These are phyloP conservation scores for Campoletis sonorensis DNA, from an alignment of 1,140 invertebrate species.

Conservation along the genomic window DNA sequence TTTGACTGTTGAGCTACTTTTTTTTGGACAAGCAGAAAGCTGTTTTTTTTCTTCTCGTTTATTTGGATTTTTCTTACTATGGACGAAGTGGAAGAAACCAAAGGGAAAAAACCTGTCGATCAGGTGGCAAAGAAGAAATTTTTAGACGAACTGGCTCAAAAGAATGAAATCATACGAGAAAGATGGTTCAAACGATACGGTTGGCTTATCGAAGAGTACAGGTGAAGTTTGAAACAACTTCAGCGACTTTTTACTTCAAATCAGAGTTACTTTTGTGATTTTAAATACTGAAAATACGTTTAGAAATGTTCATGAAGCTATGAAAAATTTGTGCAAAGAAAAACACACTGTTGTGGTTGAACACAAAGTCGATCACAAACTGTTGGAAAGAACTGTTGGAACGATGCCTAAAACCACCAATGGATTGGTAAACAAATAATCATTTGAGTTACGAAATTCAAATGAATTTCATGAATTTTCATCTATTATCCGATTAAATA, in stretches of 20 bases:
- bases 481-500: too few species aligned
- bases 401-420: conserved; percentile 59
- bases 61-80: neutral
- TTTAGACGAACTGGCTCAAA: conserved; percentile 52
- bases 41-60: too few species aligned
- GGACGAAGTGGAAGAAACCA: conserved; percentile 30
- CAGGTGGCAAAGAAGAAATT: conserved; percentile 55
- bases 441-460: conserved; percentile 29
- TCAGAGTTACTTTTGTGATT: too few species aligned
- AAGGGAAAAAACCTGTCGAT: conserved; percentile 56
- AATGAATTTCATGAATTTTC: too few species aligned
- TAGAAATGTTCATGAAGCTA: conserved; percentile 53
- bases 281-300: neutral
- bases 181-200: conserved; percentile 60
- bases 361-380: conserved; percentile 22
- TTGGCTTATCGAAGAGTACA: conserved; percentile 61
- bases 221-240: conserved; percentile 45
- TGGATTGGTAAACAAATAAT: conserved; percentile 49
- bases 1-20: too few species aligned
- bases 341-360: neutral
- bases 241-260: too few species aligned
- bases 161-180: conserved; percentile 51
- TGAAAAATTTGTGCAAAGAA: conserved; percentile 54
- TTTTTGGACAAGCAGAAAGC: too few species aligned
- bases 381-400: conserved; percentile 57